These are phyloP conservation scores for Cheilosia grossa DNA, from an alignment of 2,888 invertebrate genomes.

Conservation along the genomic window DNA sequence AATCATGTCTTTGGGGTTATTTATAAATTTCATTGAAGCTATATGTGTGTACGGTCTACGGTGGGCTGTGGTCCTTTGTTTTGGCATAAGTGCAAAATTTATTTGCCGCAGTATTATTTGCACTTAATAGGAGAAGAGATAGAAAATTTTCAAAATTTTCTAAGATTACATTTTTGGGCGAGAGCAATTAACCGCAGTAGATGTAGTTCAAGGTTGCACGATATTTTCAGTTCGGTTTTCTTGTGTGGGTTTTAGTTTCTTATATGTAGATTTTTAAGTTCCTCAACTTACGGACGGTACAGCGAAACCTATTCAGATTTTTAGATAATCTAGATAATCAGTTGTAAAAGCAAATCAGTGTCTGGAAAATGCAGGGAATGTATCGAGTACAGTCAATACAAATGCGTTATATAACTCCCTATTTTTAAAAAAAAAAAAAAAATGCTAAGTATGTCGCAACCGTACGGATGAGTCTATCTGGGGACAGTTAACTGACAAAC, in stretches of 20 bases:
- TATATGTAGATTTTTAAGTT: neutral
- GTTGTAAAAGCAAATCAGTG: no score
- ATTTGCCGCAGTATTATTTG: constrained; percentile 36
- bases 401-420: no score
- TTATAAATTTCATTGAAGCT: constrained; percentile 71
- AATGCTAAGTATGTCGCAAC: no score
- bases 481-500: no score
- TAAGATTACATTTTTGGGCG: neutral
- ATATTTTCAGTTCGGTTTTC: neutral
- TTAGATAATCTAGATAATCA: no score
- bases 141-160: constrained; percentile 27
- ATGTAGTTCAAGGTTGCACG: constrained; percentile 40
- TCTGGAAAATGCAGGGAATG: no score
- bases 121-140: neutral
- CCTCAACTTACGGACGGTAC: no score
- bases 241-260: neutral
- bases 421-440: no score
- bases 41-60: constrained; percentile 19
- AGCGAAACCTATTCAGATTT: no score
- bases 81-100: constrained; percentile 47
- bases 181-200: neutral
- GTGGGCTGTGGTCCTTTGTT: constrained; percentile 42
- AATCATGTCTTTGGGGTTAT: constrained; percentile 67
- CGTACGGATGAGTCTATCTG: no score
- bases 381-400: no score